Percentiles rank a stretch among this genome's conserved stretches.
These are phyloP conservation scores for Pinctada fucata DNA, from an alignment of 2,888 invertebrate species.

Conservation along the genomic window DNA sequence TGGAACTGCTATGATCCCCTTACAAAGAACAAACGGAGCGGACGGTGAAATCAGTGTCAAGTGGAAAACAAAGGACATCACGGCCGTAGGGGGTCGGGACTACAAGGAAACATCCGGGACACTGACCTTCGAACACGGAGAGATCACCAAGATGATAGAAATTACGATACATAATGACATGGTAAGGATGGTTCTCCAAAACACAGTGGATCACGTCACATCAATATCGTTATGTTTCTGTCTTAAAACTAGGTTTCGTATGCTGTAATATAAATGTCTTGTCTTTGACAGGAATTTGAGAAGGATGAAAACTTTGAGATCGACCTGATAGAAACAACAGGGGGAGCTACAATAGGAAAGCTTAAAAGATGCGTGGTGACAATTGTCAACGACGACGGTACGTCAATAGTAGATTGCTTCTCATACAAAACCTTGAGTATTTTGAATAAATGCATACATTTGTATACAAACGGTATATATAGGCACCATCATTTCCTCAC, in stretches of 20 bases:
- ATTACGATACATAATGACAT: slow-evolving; percentile 81
- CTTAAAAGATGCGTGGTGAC: slow-evolving; percentile 80
- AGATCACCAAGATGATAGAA: slow-evolving; percentile 79
- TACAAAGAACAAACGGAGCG: slow-evolving; percentile 78
- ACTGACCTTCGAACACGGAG: slow-evolving; percentile 75
- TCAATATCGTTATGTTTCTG: background rate
- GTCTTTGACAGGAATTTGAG: slow-evolving; percentile 78
- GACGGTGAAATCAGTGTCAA: slow-evolving; percentile 79
- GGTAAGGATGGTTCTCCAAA: slow-evolving; percentile 50
- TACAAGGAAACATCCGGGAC: slow-evolving; percentile 79
- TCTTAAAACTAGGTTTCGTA: background rate
- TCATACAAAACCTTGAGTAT: too few relatives aligned
- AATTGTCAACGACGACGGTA: slow-evolving; percentile 81
- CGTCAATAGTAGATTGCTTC: slow-evolving; percentile 41
- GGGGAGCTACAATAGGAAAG: slow-evolving; percentile 79
- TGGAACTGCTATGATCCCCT: slow-evolving; percentile 78
- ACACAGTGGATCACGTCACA: background rate
- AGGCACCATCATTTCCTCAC: background rate
- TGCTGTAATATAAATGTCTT: background rate
- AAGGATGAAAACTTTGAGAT: slow-evolving; percentile 82
- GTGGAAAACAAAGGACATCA: slow-evolving; percentile 80
- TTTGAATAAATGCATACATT: too few relatives aligned
- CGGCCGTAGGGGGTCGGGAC: slow-evolving; percentile 80
- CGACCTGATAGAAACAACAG: slow-evolving; percentile 74
- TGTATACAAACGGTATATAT: too few relatives aligned